Evolutionary conservation across 2,888 invertebrate species (phyloP), one percentile per base, ranked within the genome.

Genomic region (Archips xylosteana): DNA sequence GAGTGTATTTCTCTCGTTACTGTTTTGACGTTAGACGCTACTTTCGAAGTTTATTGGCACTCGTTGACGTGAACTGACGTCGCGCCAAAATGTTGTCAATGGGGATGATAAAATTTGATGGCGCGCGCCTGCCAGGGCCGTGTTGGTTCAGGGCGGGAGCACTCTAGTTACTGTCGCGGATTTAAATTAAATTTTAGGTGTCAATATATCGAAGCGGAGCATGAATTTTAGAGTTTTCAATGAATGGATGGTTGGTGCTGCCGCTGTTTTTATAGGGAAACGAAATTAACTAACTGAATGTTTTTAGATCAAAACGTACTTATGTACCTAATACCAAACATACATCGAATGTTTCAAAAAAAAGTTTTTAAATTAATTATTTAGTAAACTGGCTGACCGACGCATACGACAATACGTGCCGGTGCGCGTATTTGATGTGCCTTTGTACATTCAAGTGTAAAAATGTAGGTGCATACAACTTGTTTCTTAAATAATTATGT

Each of bases 21-120:
- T 73, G 77, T 71, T 57, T 51, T 60, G 10, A 65, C 75, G 74
- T 80, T 78, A 75, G 77, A 75, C 65, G 64, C 75, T 63, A 57
- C 76, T 76, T 76, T 78, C 71, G 78, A 75, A 81, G 79, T 83
- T 85, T 84, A 85, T 82, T 79, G 81, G 78, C 78, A 78, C 77
- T 80, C 79, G 79, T 81, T 80, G 82, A 81, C 81, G 81, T 78
- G 79, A 85, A 85, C 79, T 85, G 85, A 85, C 84, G 82, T 79
- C 78, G 82, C 82, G 91, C 90, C 89, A 91, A 92, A 91, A 89
- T 85, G 84, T 82, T 91, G 89, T 91, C 91, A 89, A 90, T 89
- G 81, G 84, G 81, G 83, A 85, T 88, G 88, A 91, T 91, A 92
- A 92, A 92, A 91, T 91, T 92, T 91, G 88, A 92, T 90, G 85